Conservation (phyloP, 2,888 invertebrate species). For the Caenorhabditis zanzibari region DNA sequence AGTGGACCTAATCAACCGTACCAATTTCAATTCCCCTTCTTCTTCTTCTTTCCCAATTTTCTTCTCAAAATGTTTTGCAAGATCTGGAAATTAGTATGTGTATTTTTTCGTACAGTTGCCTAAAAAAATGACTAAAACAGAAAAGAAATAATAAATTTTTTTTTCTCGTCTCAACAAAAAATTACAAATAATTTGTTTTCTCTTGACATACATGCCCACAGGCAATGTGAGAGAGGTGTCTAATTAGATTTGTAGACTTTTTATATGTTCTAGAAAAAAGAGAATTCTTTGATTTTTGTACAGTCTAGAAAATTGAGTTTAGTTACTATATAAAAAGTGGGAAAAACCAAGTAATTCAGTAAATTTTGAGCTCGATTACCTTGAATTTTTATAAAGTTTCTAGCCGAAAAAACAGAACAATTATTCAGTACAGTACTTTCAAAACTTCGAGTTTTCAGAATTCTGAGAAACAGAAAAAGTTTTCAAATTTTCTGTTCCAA, state of each 20-base stretch:
- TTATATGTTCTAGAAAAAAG: conserved; percentile 13
- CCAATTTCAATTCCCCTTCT: conserved; percentile 36
- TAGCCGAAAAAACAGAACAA: too few species aligned
- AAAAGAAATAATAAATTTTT: conserved; percentile 5
- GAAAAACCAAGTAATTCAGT: too few species aligned
- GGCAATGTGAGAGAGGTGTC: conserved; percentile 9
- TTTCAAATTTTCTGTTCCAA: too few species aligned
- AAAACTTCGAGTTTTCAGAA: too few species aligned
- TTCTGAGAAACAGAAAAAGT: too few species aligned
- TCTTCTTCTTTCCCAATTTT: conserved; percentile 6
- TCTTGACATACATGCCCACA: conserved; percentile 12
- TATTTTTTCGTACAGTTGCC: conserved; percentile 12
- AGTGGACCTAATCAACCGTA: conserved; percentile 60
- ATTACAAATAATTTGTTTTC: conserved; percentile 16
- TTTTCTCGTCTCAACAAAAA: neutral
- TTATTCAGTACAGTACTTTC: too few species aligned
- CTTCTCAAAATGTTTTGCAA: conserved; percentile 7
- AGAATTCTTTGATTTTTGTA: neutral
- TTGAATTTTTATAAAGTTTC: too few species aligned
- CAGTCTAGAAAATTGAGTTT: neutral
- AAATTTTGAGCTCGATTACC: too few species aligned
- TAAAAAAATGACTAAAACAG: conserved; percentile 9
- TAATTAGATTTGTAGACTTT: conserved; percentile 22
- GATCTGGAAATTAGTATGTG: neutral
- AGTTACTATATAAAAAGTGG: too few species aligned